Percentiles rank a stretch among this genome's conserved stretches.
These are phyloP conservation scores for Antechinus flavipes DNA, from an alignment of 2,113 vertebrate species.

Conservation along the genomic window DNA sequence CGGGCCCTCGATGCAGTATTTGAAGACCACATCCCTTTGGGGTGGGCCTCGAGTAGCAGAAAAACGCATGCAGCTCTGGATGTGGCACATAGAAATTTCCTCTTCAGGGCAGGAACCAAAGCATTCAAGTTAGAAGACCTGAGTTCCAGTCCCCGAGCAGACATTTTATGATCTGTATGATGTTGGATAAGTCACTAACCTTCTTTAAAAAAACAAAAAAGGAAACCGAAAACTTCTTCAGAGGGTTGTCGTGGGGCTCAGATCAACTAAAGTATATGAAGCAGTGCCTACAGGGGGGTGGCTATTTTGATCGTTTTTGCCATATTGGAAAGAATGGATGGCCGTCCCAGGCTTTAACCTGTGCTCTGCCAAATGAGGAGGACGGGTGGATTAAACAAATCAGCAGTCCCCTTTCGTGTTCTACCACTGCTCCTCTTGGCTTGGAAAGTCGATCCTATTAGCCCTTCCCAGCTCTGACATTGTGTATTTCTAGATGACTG, in stretches of 20 bases:
- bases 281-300: background rate
- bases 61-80: background rate
- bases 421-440: background rate
- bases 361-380: background rate
- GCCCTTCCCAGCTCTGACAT: background rate
- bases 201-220: no score
- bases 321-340: background rate
- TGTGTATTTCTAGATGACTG: slow-evolving; percentile 14
- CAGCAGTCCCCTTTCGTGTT: background rate
- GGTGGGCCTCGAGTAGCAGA: background rate
- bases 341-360: background rate
- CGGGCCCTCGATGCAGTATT: background rate
- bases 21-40: background rate
- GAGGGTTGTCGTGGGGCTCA: background rate
- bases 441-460: background rate
- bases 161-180: background rate
- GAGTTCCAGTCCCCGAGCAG: background rate
- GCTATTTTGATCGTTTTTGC: background rate
- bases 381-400: background rate
- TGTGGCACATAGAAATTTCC: background rate
- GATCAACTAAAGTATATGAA: background rate
- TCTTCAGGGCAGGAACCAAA: slow-evolving; percentile 29
- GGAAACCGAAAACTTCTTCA: background rate
- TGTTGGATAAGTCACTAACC: slow-evolving; percentile 4
- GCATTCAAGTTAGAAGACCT: slow-evolving; percentile 2